Evolutionary conservation across 2,797 vertebrate genomes (phyloP), one percentile per base, ranked within the genome.

Genomic region (Poeciliopsis infans): DNA sequence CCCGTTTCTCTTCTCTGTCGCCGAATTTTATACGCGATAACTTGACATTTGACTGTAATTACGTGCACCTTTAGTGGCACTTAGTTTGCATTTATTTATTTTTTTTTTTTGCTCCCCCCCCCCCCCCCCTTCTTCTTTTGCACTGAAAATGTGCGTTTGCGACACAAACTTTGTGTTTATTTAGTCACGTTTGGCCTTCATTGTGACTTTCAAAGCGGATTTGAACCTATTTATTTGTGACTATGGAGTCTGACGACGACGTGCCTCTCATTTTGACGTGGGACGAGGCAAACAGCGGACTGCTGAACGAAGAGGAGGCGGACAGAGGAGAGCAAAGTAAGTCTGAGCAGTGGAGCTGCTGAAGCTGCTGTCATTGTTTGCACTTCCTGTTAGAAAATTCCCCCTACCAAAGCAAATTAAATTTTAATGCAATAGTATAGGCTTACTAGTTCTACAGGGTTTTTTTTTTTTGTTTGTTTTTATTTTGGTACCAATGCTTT

Each of bases 241-340:
- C 76, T 20, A 95, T 96, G 94, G 97, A 96, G 75, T 91, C 97
- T 39, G 98, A 99, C 7, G 98, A 99, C 72, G 98, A 99, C 0
- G 98, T 98, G 23, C 97, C 98, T 45, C 96, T 99, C 41, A 98
- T 99, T 88, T 88, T 99, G 84, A 98, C 97, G 75, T 95, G 97
- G 95, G 98, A 99, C 4, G 98, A 95, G 72, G 86, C 94, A 3
- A 96, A 96, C 72, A 94, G 95, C 83, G 86, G 92, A 5, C 90
- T 95, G 47, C 93, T 97, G 72, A 94, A 89, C 76, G 95, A 94
- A 18, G 95, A 95, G 0, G 95, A 95, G 0, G 71, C 88, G 2
- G 96, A 95, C 18, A 94, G 88, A 74, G 95, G 92, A 79, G 96
- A 97, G 8, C 95, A 97, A 91, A 98, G 98, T 99, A 95, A 97